Conservation (phyloP, 2,113 vertebrate species). For the Aptenodytes patagonicus region DNA sequence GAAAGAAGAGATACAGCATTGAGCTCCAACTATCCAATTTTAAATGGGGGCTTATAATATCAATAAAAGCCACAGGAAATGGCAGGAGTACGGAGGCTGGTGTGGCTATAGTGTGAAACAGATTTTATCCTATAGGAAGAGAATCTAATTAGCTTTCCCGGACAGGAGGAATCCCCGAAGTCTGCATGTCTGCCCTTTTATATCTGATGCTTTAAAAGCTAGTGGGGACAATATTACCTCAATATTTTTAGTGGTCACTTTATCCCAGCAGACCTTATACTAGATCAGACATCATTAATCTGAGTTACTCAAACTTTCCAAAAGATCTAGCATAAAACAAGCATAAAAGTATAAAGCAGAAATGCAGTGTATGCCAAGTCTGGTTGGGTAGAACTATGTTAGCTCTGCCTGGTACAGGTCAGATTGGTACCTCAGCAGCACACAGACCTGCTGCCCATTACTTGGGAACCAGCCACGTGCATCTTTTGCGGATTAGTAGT, state of each 20-base stretch:
- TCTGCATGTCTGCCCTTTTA: neutral
- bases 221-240: neutral
- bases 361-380: fast-evolving
- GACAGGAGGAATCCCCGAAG: neutral
- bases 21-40: neutral
- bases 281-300: neutral
- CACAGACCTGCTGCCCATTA: fast-evolving
- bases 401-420: neutral
- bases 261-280: neutral
- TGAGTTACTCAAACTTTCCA: neutral
- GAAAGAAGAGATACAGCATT: neutral
- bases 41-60: neutral
- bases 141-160: neutral
- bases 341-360: neutral
- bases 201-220: neutral
- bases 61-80: neutral
- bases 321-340: neutral
- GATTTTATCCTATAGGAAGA: neutral
- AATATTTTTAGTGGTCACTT: neutral
- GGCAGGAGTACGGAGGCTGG: neutral
- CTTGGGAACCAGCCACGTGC: fast-evolving
- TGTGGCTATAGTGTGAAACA: neutral
- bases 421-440: neutral
- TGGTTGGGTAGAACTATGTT: neutral
- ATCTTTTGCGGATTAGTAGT: neutral